Conservation (phyloP, 2,797 vertebrate species). For the Gadopsis bispinosus region DNA sequence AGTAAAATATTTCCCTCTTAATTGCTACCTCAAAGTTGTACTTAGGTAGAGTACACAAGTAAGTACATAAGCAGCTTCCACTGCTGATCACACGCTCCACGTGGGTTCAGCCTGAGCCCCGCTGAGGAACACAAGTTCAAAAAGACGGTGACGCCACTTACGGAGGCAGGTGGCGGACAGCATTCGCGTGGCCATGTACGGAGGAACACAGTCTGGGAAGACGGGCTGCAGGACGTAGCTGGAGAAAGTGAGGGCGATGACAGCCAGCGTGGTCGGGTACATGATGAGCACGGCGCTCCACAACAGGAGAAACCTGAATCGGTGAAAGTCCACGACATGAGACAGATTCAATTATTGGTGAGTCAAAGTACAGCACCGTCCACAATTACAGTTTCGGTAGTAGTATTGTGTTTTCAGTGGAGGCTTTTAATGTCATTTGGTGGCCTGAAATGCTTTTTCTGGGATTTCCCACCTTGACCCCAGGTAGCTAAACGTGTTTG, state of each 20-base stretch:
- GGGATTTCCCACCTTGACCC: background rate
- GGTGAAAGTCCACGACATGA: background rate
- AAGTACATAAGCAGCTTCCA: too few relatives aligned
- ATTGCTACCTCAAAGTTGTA: too few relatives aligned
- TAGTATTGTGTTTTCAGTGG: too few relatives aligned
- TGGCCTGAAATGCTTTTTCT: too few relatives aligned
- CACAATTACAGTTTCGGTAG: too few relatives aligned
- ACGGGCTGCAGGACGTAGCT: conserved; percentile 96
- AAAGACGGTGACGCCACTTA: conserved; percentile 37
- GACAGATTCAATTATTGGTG: background rate
- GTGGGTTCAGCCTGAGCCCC: too few relatives aligned
- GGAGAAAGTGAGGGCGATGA: conserved; percentile 97
- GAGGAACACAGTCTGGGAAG: conserved; percentile 93
- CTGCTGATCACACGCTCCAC: too few relatives aligned
- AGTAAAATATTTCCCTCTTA: too few relatives aligned
- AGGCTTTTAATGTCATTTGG: too few relatives aligned
- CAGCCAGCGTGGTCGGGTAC: conserved; percentile 97
- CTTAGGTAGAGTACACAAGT: too few relatives aligned
- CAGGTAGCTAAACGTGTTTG: too few relatives aligned
- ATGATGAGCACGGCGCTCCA: conserved; percentile 98
- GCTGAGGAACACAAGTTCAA: background rate
- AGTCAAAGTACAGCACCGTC: too few relatives aligned
- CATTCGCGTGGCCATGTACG: conserved; percentile 90
- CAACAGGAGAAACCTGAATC: conserved; percentile 91
- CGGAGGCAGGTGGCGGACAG: conserved; percentile 86